phyloP scores from a whole-genome alignment of 2,797 vertebrate genomes.

The Pantherophis alleghaniensis region DNA sequence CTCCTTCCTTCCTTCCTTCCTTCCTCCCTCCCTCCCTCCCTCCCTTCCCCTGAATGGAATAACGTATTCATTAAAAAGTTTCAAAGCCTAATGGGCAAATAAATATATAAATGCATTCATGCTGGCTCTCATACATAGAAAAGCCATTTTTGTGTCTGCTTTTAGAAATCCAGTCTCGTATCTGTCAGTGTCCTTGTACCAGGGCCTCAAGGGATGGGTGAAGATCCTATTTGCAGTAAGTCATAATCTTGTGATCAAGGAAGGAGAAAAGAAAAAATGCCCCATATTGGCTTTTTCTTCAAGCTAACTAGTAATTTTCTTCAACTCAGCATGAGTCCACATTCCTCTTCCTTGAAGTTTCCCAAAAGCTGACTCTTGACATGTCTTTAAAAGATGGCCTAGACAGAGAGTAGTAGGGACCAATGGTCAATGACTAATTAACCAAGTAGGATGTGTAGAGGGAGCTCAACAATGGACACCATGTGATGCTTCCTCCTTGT shows the following conservation, averaged over 20 bases:
- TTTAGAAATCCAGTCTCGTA: not conserved
- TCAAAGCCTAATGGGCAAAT: not conserved
- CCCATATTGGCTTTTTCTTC: rapidly evolving
- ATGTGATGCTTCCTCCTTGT: not conserved
- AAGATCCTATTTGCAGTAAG: not conserved
- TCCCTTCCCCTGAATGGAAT: not conserved
- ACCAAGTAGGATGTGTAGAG: not conserved
- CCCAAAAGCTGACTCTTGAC: not conserved
- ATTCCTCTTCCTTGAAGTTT: not conserved
- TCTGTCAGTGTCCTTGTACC: not conserved
- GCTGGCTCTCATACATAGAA: not conserved
- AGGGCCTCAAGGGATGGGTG: not conserved
- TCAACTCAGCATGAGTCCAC: not conserved
- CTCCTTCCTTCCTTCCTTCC: not conserved
- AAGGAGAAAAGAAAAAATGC: not conserved
- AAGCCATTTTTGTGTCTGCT: not conserved
- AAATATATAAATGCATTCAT: not conserved
- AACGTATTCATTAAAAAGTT: not conserved
- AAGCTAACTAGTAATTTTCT: not conserved
- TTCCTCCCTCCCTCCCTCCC: not conserved
- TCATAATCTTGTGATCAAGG: not conserved
- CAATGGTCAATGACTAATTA: not conserved
- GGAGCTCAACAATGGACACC: not conserved
- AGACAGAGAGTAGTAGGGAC: not conserved
- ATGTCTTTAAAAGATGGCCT: not conserved